Base-by-base conservation (phyloP, 2,797 vertebrate genomes). In the Aphelocoma californica region DNA sequence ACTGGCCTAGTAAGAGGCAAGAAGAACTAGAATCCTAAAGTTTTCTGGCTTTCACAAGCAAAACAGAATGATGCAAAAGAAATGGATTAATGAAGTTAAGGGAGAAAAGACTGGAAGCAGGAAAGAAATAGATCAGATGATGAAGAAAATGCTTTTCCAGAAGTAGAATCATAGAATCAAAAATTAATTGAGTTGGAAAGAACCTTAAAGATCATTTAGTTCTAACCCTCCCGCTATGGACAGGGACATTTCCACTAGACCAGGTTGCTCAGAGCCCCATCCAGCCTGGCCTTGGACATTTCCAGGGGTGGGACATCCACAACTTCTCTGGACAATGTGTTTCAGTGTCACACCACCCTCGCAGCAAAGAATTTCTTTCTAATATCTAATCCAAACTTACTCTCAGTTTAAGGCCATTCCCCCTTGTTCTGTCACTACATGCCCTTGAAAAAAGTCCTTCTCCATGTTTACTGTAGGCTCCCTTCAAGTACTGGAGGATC, bases 361-460 rank as follows among this genome's bases (percentile, higher is more conserved):
- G 17, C 9, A 56, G 18, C 29, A 36, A 82, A 67, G 40, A 54
- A 32, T 10, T 48, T 61, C 5, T 62, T 69, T 42, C 26, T 13
- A 29, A 28, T 38, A 75, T 20, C 13, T 61, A 42, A 56, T 56
- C 10, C 44, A 88, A 88, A 50, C 23, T 16, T 32, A 26, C 13
- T 23, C 26, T 23, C 0, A 0, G 4, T n/a, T 21, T 36, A 48
- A 75, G 23, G 28, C 9, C 31, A 56, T 14, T 26, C 28, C 18
- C 16, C 16, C 23, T 14, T 26, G 8, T 20, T 18, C 26, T 36
- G 34, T 75, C 23, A 42, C 34, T 25, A 34, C 8, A 17, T 20
- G 26, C 7, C 31, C 31, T 14, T 28, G 31, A n/a, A 56, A 69
- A 54, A 48, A 24, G 16, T 25, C 32, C 16, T 2, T 42, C 15